Evolutionary conservation across 1,140 invertebrate species (phyloP), one percentile per base, ranked within the genome.

Genomic region (Sitobion miscanthi): DNA sequence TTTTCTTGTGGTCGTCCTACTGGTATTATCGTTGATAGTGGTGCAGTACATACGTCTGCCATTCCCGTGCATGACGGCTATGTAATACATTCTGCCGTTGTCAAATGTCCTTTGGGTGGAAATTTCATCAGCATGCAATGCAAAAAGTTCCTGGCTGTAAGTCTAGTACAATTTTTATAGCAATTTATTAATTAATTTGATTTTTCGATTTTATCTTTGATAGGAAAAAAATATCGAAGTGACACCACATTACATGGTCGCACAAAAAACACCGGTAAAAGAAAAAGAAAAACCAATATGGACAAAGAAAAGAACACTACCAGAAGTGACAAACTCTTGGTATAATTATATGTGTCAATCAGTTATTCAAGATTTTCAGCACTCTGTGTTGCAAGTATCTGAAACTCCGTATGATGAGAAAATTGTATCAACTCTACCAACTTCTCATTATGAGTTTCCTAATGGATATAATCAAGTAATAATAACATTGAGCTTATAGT

Each of bases 61-160:
- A 96, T 98, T 54, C 98, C 98, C 52, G 97, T 99, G 62, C 98
- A 98, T 95, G 98, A 98, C 96, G 98, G 98, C 94, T 98, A 98
- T 96, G 97, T 98, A 92, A 95, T 98, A 8, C 96, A 96, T 38
- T 97, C 98, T 95, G 97, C 97, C 30, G 98, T 98, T 94, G 97
- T 98, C 0, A 98, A 98, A 95, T 97, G 97, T 69, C 98, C 98
- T 25, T 95, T 98, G n/a, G 98, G 97, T 25, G 98, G 98, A 21
- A 98, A 99, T 95, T 99, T 99, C 94, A 96, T 99, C 8, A 97
- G 97, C 0, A 96, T 97, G 94, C 98, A 99, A 95, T 98, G 98
- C 85, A 96, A 97, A 94, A 96, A 97, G 94, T 96, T 97, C 95
- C 96, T 98, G 91, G 96, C 97, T 94, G 97, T 97, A 95, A 94